Evolutionary conservation across 2,888 invertebrate species (phyloP), one percentile per base, ranked within the genome.

Genomic region (Augochlorella aurata): DNA sequence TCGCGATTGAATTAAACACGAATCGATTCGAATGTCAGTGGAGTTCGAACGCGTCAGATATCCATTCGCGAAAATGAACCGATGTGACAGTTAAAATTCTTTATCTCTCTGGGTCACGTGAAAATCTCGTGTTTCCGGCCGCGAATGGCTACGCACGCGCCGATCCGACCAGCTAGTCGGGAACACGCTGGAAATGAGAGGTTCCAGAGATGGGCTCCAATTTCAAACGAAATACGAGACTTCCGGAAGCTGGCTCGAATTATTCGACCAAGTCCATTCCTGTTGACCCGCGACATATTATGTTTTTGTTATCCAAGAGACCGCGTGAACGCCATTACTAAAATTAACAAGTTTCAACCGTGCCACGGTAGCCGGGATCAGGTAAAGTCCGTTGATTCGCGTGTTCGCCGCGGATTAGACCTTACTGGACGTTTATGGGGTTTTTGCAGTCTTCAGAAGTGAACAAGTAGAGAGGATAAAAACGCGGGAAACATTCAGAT

Each of bases 211-310:
- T 69, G 65, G 74, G 63, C 65, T 75, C 50, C 68, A 74, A 85
- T 84, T 81, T 84, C 76, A 81, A 83, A 74, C 73, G 84, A 66
- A 63, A 79, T 68, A 67, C 61, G 65, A 80, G 75, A 82, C 79
- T 82, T 79, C 54, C 67, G 16, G 44, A 12, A 69, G 54, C 24
- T 29, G 29, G 61, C 65, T 68, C 77, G 58, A 82, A 81, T 83
- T 71, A 81, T 69, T 70, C 58, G 75, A 63, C 38, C 63, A 77
- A 61, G 58, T 73, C 21, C 45, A 14, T 50, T 12, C 14, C 47
- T 71, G 67, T 77, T 58, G 38, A 47, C 44, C 63, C 21, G 52
- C 70, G 74, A 77, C 76, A 72, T 79, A 86, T 85, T 63, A 78
- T 52, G 38, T 68, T 80, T 77, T 75, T 77, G 80, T 79, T 74